phyloP scores from a whole-genome alignment of 2,797 vertebrate species.

The Aselliscus stoliczkanus region DNA sequence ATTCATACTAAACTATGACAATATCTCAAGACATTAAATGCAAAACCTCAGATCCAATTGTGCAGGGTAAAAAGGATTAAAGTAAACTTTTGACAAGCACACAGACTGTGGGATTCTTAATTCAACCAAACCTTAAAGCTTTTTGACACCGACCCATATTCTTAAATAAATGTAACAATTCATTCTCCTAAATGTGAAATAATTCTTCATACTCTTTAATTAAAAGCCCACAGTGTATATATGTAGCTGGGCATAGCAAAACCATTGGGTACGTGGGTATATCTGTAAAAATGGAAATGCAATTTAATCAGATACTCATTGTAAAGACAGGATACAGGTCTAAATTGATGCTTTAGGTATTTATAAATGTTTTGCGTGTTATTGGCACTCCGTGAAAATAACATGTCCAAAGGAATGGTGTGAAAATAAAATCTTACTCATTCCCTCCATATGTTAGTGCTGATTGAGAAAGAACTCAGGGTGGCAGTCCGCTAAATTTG shows the following conservation, averaged over 20 bases:
- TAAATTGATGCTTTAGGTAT: not conserved
- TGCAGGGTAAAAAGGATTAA: not conserved
- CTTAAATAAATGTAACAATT: slow-evolving; percentile 4
- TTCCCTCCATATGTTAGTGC: not conserved
- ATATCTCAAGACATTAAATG: not conserved
- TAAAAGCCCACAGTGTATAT: not conserved
- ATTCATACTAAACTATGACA: not conserved
- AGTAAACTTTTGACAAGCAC: not conserved
- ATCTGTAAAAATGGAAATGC: not conserved
- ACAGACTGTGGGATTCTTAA: not conserved
- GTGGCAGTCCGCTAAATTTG: slow-evolving; percentile 37
- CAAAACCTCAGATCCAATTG: not conserved
- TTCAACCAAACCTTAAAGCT: not conserved
- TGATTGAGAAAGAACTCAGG: slow-evolving; percentile 50
- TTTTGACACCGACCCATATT: not conserved
- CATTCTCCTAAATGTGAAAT: not conserved
- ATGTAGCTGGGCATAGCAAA: not conserved
- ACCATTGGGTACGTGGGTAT: not conserved
- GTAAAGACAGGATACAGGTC: not conserved
- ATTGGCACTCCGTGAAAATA: not conserved
- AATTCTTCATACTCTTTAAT: not conserved
- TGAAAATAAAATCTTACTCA: not conserved
- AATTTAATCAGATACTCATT: not conserved
- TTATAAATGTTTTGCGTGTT: not conserved
- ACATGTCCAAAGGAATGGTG: not conserved